phyloP scores from a whole-genome alignment of 2,888 invertebrate species.

The Eustalomyia histrio region DNA sequence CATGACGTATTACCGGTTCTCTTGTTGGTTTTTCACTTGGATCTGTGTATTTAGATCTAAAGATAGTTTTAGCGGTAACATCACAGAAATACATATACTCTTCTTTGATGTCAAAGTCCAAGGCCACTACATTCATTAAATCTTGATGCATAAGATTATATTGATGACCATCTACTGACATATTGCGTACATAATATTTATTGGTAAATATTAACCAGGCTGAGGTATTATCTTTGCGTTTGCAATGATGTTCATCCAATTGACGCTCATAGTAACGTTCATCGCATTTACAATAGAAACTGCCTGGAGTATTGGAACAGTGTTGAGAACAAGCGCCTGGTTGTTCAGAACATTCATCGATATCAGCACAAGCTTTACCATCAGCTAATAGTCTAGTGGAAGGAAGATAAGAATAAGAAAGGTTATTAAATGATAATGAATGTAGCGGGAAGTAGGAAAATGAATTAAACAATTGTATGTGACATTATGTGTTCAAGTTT shows the following conservation, averaged over 20 bases:
- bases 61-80: constrained; percentile 96
- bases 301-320: constrained; percentile 97
- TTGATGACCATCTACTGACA: constrained; percentile 92
- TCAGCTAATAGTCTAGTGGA: constrained; percentile 85
- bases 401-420: not conserved
- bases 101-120: constrained; percentile 94
- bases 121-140: constrained; percentile 96
- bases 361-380: constrained; percentile 94
- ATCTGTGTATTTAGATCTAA: constrained; percentile 84
- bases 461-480: no score
- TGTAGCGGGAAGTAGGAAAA: no score
- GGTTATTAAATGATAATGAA: not conserved
- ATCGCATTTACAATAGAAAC: constrained; percentile 97
- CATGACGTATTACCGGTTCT: constrained; percentile 93
- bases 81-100: constrained; percentile 97
- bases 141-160: constrained; percentile 96
- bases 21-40: constrained; percentile 83
- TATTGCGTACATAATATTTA: constrained; percentile 97
- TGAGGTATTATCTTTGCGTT: constrained; percentile 88
- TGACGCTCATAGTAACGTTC: constrained; percentile 93
- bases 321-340: constrained; percentile 96
- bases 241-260: constrained; percentile 93
- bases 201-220: constrained; percentile 98
- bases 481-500: no score
- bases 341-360: constrained; percentile 93